phyloP scores from a whole-genome alignment of 1,140 invertebrate genomes.

The Adelges cooleyi region DNA sequence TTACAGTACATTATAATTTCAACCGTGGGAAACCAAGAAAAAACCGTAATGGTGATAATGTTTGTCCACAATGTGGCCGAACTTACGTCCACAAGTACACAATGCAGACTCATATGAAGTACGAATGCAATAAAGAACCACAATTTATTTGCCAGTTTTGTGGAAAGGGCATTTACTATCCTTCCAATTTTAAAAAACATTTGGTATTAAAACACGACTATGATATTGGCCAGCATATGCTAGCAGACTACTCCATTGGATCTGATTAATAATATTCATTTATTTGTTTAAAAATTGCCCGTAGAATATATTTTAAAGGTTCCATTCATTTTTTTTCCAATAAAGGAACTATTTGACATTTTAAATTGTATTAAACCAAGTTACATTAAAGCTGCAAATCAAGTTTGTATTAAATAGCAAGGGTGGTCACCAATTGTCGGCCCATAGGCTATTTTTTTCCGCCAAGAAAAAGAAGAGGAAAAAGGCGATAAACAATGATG shows the following conservation, averaged over 20 bases:
- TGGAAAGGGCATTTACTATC: conserved; percentile 38
- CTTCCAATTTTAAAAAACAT: conserved; percentile 32
- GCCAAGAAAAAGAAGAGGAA: no score
- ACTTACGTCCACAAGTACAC: conserved; percentile 39
- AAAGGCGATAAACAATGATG: no score
- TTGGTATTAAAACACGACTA: conserved; percentile 1
- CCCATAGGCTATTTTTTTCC: no score
- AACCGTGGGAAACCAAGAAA: neutral
- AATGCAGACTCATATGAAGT: conserved; percentile 26
- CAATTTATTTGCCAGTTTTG: conserved; percentile 47
- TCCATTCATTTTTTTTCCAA: no score
- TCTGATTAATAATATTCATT: neutral
- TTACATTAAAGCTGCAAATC: no score
- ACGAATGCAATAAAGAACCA: conserved; percentile 42
- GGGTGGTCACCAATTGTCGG: no score
- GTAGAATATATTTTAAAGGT: no score
- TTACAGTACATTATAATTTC: neutral
- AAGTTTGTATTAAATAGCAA: no score
- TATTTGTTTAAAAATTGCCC: no score
- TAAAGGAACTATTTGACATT: no score
- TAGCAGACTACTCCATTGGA: neutral
- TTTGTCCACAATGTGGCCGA: conserved; percentile 38
- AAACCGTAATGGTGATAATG: neutral
- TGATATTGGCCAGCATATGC: neutral
- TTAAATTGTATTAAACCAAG: no score